These are phyloP conservation scores for Corythornis madagascariensis DNA, from an alignment of 2,113 vertebrate genomes.

Conservation along the genomic window DNA sequence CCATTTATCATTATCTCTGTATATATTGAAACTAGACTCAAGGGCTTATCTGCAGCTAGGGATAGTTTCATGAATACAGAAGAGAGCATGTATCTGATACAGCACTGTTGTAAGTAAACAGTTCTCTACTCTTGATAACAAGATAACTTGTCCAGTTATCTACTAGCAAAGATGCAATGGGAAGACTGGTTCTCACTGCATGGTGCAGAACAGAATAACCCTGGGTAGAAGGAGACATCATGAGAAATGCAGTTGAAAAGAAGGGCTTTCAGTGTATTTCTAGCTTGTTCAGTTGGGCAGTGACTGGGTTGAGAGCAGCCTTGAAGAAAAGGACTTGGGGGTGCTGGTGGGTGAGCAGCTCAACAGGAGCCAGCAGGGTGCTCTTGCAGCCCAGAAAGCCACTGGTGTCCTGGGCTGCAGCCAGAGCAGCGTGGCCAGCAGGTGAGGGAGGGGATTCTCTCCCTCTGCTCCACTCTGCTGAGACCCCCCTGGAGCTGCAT, in stretches of 20 bases:
- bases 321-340: no score
- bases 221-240: neutral
- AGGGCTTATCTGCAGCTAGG: neutral
- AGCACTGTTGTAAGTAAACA: neutral
- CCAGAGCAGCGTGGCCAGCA: no score
- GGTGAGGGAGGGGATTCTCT: no score
- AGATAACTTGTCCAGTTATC: neutral
- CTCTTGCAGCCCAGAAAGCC: no score
- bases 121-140: neutral
- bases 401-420: no score
- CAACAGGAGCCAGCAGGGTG: no score
- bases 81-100: neutral
- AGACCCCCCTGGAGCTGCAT: no score
- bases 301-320: no score
- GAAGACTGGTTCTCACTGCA: neutral
- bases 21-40: neutral
- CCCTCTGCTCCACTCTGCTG: no score
- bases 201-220: neutral
- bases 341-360: no score
- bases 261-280: neutral
- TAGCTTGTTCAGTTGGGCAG: neutral
- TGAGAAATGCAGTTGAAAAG: neutral
- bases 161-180: no score
- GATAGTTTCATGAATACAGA: neutral
- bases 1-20: neutral